A percentile compares a stretch with the other conserved stretches of the same genome.
phyloP scores from a whole-genome alignment of 2,113 vertebrate species.

The Ptilonorhynchus violaceus region DNA sequence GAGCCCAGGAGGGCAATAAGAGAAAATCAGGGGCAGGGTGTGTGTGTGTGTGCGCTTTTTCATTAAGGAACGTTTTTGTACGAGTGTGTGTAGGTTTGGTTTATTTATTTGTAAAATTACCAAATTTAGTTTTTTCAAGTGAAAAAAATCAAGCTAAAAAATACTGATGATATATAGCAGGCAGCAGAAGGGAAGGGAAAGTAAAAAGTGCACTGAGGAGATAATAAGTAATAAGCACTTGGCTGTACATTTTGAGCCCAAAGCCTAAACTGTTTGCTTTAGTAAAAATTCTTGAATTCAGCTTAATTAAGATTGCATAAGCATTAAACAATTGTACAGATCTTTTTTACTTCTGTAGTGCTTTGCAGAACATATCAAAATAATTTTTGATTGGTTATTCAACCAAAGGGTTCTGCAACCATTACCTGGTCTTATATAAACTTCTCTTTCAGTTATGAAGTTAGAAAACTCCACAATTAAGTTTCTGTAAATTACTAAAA shows the following conservation, averaged over 20 bases:
- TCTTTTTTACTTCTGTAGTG: not conserved
- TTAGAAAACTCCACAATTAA: not conserved
- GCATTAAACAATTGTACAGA: not conserved
- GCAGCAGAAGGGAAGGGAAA: not conserved
- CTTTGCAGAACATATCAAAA: not conserved
- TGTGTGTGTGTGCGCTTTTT: not conserved
- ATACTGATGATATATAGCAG: not conserved
- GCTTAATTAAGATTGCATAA: slow-evolving; percentile 16
- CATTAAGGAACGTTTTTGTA: not conserved
- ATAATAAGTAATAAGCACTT: not conserved
- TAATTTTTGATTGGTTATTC: not conserved
- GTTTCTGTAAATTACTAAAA: not conserved
- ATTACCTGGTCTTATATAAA: not conserved
- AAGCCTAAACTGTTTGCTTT: not conserved
- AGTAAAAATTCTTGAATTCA: not conserved
- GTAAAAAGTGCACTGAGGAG: not conserved
- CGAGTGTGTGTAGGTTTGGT: fast-evolving
- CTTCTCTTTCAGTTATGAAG: not conserved
- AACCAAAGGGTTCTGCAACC: not conserved
- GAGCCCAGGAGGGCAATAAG: not conserved
- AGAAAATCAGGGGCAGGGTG: not conserved
- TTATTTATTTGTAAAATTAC: not conserved
- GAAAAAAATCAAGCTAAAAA: not conserved
- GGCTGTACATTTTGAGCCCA: not conserved
- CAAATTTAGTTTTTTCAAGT: not conserved